These are phyloP conservation scores for Drosophila cardini DNA, from an alignment of 1,140 invertebrate genomes.

Conservation along the genomic window DNA sequence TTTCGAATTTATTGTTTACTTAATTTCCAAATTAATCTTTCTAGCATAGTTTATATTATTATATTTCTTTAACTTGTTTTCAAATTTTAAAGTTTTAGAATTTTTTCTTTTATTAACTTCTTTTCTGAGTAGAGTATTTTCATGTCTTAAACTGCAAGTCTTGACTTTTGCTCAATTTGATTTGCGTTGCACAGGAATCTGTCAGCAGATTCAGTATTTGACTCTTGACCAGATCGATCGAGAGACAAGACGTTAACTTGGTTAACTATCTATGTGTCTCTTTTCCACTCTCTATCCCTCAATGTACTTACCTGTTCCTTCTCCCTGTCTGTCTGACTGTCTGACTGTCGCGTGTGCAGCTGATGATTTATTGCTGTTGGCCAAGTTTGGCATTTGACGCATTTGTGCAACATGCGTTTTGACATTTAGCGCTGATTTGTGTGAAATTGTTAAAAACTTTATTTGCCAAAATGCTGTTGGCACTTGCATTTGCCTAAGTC, in stretches of 20 bases:
- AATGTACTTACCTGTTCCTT: background rate
- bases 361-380: conserved; percentile 77
- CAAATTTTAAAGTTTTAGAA: no score
- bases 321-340: background rate
- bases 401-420: conserved; percentile 83
- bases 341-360: conserved; percentile 6
- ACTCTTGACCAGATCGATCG: conserved; percentile 38
- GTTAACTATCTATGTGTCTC: background rate
- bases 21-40: no score
- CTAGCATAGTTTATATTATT: no score
- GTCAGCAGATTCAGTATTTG: conserved; percentile 36
- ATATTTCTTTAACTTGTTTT: no score
- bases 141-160: background rate
- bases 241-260: conserved; percentile 10
- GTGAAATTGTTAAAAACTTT: conserved; percentile 66
- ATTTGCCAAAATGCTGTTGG: conserved; percentile 17
- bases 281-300: conserved; percentile 7
- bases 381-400: conserved; percentile 77
- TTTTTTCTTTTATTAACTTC: no score
- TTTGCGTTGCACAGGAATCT: conserved; percentile 43
- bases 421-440: conserved; percentile 82
- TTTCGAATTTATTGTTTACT: no score
- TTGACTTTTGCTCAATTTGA: conserved; percentile 1
- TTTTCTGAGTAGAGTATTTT: no score
- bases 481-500: background rate